Percentiles rank a stretch among this genome's conserved stretches.
Evolutionary conservation across 1,140 invertebrate species (phyloP).

Genomic region (Propsilocerus akamusi): DNA sequence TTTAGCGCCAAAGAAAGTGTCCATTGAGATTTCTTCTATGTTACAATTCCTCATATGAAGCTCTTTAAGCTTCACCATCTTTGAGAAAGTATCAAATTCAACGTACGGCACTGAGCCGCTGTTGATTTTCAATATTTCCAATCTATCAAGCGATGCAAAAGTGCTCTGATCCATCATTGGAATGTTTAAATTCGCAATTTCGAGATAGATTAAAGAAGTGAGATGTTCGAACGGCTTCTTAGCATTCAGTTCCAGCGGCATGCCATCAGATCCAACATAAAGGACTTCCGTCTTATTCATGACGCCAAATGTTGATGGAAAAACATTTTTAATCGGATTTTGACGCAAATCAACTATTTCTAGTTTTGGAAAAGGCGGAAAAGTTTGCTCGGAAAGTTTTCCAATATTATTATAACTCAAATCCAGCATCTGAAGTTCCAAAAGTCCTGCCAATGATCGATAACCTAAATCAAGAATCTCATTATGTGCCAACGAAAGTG

Average conservation of each 20-base stretch:
- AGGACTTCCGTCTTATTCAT: conserved; percentile 44
- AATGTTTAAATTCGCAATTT: conserved; percentile 34
- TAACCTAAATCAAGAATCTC: conserved; percentile 39
- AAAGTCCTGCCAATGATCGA: conserved; percentile 40
- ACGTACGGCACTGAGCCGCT: conserved; percentile 34
- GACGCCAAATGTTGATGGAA: conserved; percentile 49
- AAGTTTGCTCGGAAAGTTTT: conserved; percentile 44
- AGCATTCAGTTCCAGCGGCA: conserved; percentile 27
- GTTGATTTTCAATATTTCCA: conserved; percentile 13
- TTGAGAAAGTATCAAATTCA: conserved; percentile 46
- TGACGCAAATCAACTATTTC: conserved; percentile 35
- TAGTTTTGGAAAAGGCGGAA: conserved; percentile 46
- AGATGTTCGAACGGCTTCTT: conserved; percentile 43
- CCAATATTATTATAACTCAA: conserved; percentile 42
- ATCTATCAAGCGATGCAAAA: conserved; percentile 25
- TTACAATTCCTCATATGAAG: conserved; percentile 38
- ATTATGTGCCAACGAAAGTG: conserved; percentile 41
- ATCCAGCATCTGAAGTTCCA: conserved; percentile 41
- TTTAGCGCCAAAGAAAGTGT: conserved; percentile 41
- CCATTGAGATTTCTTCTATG: conserved; percentile 42
- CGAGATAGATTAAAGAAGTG: conserved; percentile 28
- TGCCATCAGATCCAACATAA: conserved; percentile 32
- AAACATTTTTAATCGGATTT: conserved; percentile 45
- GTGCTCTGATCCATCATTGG: conserved; percentile 34
- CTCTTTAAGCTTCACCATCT: conserved; percentile 33